Evolutionary conservation across 2,113 vertebrate genomes (phyloP).

Genomic region (Psittacula cyanocephala): DNA sequence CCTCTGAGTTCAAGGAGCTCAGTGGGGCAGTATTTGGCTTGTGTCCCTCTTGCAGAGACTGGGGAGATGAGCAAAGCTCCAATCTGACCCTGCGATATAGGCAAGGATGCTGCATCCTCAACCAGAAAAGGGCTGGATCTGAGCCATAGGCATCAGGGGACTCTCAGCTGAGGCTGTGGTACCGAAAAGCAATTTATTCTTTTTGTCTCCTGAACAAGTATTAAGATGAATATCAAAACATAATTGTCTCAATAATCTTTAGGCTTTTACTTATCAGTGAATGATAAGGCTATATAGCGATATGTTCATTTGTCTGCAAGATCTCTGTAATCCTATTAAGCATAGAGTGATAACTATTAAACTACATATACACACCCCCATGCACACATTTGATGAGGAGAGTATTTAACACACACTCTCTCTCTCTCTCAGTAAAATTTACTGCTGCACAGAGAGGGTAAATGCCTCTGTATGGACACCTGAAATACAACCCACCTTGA

Average conservation of each 20-base stretch:
- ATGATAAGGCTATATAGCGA: slow-evolving; percentile 38
- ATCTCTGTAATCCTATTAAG: slow-evolving; percentile 68
- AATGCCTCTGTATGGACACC: neutral
- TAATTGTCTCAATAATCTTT: slow-evolving; percentile 69
- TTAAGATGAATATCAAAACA: slow-evolving; percentile 73
- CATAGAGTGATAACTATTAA: slow-evolving; percentile 53
- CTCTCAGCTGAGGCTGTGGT: rapidly evolving
- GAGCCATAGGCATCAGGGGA: rapidly evolving
- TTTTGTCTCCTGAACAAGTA: slow-evolving; percentile 48
- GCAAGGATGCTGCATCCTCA: rapidly evolving
- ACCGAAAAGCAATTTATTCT: neutral
- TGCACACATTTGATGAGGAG: neutral
- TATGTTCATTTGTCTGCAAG: slow-evolving; percentile 61
- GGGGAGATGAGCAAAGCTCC: neutral
- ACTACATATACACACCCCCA: neutral
- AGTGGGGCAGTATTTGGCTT: rapidly evolving
- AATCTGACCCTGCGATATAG: neutral
- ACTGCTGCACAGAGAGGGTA: neutral
- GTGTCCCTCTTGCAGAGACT: neutral
- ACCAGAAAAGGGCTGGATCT: neutral
- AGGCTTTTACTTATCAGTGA: slow-evolving; percentile 72
- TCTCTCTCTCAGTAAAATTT: neutral
- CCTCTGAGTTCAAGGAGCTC: rapidly evolving
- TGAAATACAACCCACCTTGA: rapidly evolving
- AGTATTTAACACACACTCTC: neutral